A percentile compares a stretch with the other conserved stretches of the same genome.
Conservation (phyloP, 2,113 vertebrate species). For the Centropus unirufus region DNA sequence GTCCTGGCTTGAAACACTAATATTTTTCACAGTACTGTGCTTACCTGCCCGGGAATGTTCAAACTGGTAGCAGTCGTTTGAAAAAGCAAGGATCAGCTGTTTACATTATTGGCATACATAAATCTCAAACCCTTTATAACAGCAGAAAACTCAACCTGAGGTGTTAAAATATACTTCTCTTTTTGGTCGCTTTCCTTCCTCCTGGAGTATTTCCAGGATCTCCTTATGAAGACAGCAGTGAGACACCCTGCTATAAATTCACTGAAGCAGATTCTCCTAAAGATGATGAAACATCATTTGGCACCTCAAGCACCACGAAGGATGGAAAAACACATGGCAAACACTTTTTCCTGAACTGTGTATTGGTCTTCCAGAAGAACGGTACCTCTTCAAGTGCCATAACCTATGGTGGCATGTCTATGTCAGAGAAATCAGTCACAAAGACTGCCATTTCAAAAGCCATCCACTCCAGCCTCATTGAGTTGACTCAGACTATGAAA, state of each 20-base stretch:
- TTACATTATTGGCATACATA: not conserved
- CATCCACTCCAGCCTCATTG: not conserved
- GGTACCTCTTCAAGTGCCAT: not conserved
- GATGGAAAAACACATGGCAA: not conserved
- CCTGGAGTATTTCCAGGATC: not conserved
- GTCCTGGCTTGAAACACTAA: not conserved
- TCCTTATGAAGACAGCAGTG: not conserved
- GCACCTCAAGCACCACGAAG: not conserved
- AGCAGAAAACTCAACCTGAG: not conserved
- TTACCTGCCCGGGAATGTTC: constrained; percentile 31
- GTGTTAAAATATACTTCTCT: constrained; percentile 9
- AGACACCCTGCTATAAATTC: not conserved
- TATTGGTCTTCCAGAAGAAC: not conserved
- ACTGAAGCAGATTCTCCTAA: not conserved
- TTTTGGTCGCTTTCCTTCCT: not conserved
- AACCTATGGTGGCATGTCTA: not conserved
- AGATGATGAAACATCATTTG: not conserved
- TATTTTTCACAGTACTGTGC: not conserved
- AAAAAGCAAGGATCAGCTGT: not conserved
- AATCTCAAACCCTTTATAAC: constrained; percentile 12
- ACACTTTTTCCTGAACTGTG: not conserved
- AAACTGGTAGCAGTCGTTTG: not conserved
- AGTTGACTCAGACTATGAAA: not conserved
- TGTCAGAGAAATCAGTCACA: not conserved
- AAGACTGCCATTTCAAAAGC: not conserved